Evolutionary conservation across 1,140 invertebrate species (phyloP).

Genomic region (Ceratina calcarata): DNA sequence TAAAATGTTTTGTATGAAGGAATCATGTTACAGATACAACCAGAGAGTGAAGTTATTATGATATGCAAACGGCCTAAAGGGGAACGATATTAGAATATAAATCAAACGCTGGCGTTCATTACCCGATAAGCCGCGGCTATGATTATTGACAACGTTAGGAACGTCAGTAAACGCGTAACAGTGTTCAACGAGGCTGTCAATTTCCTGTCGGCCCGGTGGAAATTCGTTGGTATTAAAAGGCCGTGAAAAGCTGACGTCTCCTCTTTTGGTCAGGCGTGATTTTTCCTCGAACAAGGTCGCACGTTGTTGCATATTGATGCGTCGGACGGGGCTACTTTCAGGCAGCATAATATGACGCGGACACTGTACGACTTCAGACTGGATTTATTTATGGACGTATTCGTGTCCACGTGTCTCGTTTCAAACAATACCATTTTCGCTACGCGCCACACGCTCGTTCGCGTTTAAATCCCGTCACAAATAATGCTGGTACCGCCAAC

Average conservation of each 20-base stretch:
- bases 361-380: slow-evolving; percentile 50
- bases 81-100: neutral
- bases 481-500: slow-evolving; percentile 50
- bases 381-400: slow-evolving; percentile 41
- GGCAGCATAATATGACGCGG: slow-evolving; percentile 53
- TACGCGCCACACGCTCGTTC: neutral
- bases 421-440: slow-evolving; percentile 60
- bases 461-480: slow-evolving; percentile 50
- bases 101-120: neutral
- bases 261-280: neutral
- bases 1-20: neutral
- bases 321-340: slow-evolving; percentile 25
- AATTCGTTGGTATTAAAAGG: neutral
- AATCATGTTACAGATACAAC: no score
- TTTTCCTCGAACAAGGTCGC: slow-evolving; percentile 14
- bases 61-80: neutral
- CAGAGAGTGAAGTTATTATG: neutral
- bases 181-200: neutral
- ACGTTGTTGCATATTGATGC: slow-evolving; percentile 25
- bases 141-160: neutral
- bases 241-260: neutral
- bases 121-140: no score
- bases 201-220: neutral
- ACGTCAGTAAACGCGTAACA: slow-evolving; percentile 2
- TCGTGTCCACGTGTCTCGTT: slow-evolving; percentile 39